Base-by-base conservation (phyloP, 2,797 vertebrate genomes). In the Mormyrus proboscirostris region DNA sequence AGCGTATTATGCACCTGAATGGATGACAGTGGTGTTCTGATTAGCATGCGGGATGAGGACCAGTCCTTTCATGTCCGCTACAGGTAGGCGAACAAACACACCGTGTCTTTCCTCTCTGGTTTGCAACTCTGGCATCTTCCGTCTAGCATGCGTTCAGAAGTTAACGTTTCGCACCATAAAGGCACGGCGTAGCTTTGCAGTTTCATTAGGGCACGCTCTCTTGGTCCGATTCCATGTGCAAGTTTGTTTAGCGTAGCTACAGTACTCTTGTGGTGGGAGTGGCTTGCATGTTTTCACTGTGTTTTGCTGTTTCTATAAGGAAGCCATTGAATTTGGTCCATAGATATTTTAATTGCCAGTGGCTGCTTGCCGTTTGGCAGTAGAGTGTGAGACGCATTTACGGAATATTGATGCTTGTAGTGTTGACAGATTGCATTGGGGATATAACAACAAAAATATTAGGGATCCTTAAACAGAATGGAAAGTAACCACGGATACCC, bases 41-140 rank as follows among this genome's bases (percentile, higher is more conserved):
- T 97, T 96, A 98, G 96, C 94, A 97, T 96, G 95, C 95, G 90
- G 92, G 96, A 92, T 91, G 95, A 98, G 92, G 97, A 98, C 93
- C 96, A 94, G 91, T 97, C 97, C 90, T 96, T 96, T 95, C 97
- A 98, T 93, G 96, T 99, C 92, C 96, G 97, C 91, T 99, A 99
- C 98, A 99, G 98, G 98, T 99, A 98, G 97, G 98, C 92, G 57
- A 88, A 50, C 86, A 38, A 88, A 19, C 65, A 25, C 16, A 14
- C 3, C 12, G 16, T 29, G 12, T 38, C 41, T 38, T 53, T 65
- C 53, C 9, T 47, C 38, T 88, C 73, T 47, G 47, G 12, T 51
- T 33, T 59, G 10, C 50, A 84, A 6, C 82, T 51, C 19, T 51
- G 82, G 44, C 47, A 6, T 51, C 82, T 51, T 29, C 49, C n/a